phyloP scores from a whole-genome alignment of 2,888 invertebrate species.

The Carabus problematicus region DNA sequence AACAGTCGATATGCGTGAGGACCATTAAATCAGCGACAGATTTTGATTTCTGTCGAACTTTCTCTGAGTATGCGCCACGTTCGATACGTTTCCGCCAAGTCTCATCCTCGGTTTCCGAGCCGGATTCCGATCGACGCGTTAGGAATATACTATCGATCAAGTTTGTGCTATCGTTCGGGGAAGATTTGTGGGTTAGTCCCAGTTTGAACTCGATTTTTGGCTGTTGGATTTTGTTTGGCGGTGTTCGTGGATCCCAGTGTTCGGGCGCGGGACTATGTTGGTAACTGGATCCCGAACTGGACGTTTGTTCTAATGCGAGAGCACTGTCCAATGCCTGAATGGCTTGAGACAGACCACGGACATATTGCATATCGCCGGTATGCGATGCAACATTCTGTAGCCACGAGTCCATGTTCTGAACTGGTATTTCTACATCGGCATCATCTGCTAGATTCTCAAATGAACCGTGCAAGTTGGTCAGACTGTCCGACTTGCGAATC shows the following conservation, averaged over 20 bases:
- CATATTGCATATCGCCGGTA: slow-evolving; percentile 68
- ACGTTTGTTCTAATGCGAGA: slow-evolving; percentile 67
- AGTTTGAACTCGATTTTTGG: slow-evolving; percentile 56
- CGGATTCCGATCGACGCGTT: slow-evolving; percentile 58
- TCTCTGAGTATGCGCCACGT: slow-evolving; percentile 66
- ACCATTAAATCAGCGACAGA: slow-evolving; percentile 74
- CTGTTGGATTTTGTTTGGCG: slow-evolving; percentile 25
- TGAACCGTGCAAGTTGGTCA: slow-evolving; percentile 74
- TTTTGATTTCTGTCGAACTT: slow-evolving; percentile 70
- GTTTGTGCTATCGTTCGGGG: slow-evolving; percentile 45
- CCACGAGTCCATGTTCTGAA: slow-evolving; percentile 65
- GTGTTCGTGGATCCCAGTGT: slow-evolving; percentile 47
- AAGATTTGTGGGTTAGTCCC: slow-evolving; percentile 49
- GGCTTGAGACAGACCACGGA: slow-evolving; percentile 68
- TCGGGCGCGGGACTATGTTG: slow-evolving; percentile 61
- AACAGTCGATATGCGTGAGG: slow-evolving; percentile 70
- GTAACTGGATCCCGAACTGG: slow-evolving; percentile 65
- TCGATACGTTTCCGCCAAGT: slow-evolving; percentile 68
- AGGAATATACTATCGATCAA: slow-evolving; percentile 50
- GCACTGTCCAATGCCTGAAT: slow-evolving; percentile 71
- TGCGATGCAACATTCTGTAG: slow-evolving; percentile 66
- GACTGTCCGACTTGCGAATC: slow-evolving; percentile 62
- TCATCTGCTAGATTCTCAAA: slow-evolving; percentile 61
- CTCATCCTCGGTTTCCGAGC: slow-evolving; percentile 70
- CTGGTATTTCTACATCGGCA: slow-evolving; percentile 45